These are phyloP conservation scores for Empis livida DNA, from an alignment of 2,888 invertebrate genomes.

Conservation along the genomic window DNA sequence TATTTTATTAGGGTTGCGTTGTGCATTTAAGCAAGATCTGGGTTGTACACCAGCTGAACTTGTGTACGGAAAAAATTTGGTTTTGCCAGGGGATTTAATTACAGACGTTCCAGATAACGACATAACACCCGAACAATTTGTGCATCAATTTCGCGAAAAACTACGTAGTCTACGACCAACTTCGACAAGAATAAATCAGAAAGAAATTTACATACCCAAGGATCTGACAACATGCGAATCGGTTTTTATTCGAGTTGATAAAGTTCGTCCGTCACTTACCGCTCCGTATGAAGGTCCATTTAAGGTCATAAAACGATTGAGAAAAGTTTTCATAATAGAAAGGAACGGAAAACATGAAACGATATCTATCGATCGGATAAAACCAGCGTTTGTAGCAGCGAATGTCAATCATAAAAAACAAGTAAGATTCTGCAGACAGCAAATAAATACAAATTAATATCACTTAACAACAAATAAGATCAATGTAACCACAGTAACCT, in stretches of 20 bases:
- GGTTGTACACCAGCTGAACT: background rate
- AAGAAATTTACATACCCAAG: background rate
- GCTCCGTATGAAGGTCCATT: background rate
- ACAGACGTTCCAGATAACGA: background rate
- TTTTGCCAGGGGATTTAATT: background rate
- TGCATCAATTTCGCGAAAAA: background rate
- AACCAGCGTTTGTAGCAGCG: background rate
- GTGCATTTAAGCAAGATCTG: background rate
- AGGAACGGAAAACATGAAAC: background rate
- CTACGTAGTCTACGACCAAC: background rate
- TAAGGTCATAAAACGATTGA: background rate
- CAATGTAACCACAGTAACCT: no score
- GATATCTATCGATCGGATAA: background rate
- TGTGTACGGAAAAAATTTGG: background rate
- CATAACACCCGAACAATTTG: background rate
- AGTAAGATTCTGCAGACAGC: no score
- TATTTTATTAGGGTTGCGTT: background rate
- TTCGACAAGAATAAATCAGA: background rate
- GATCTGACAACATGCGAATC: background rate
- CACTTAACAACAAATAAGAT: no score
- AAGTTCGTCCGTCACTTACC: background rate
- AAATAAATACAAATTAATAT: no score
- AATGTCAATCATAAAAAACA: no score
- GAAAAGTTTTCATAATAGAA: background rate
- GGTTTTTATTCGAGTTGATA: background rate